A percentile compares a stretch with the other conserved stretches of the same genome.
Evolutionary conservation across 2,113 vertebrate genomes (phyloP).

Genomic region (Gymnogyps californianus): DNA sequence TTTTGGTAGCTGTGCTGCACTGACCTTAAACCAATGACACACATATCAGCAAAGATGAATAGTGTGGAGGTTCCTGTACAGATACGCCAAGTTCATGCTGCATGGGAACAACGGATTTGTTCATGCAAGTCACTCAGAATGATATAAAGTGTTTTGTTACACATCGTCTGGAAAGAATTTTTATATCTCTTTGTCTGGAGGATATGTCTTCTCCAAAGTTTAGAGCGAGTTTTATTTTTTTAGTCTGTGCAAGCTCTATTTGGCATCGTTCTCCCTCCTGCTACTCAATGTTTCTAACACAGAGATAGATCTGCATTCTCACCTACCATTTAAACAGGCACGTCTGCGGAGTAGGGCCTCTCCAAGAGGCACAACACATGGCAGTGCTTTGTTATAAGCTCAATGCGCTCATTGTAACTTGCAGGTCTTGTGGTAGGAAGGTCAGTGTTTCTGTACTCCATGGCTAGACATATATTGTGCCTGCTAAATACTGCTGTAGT

Average conservation of each 20-base stretch:
- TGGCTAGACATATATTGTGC: neutral
- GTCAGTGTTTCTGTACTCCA: neutral
- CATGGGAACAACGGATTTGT: neutral
- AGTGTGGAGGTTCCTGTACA: neutral
- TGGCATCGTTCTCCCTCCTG: neutral
- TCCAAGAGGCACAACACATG: neutral
- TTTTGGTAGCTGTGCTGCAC: neutral
- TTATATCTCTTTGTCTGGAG: neutral
- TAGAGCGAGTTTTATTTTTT: neutral
- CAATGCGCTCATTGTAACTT: neutral
- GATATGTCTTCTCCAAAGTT: neutral
- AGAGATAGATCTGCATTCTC: neutral
- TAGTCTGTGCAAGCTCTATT: neutral
- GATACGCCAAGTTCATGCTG: neutral
- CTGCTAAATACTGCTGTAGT: neutral
- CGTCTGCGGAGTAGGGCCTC: neutral
- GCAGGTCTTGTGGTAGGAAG: neutral
- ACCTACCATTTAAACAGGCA: neutral
- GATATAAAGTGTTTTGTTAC: neutral
- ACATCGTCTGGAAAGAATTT: neutral
- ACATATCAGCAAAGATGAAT: neutral
- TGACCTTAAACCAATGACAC: neutral
- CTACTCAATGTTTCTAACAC: neutral
- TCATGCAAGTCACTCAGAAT: neutral
- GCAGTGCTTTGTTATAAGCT: slow-evolving; percentile 1